phyloP scores from a whole-genome alignment of 2,797 vertebrate genomes.

The Syndactyla subalaris region DNA sequence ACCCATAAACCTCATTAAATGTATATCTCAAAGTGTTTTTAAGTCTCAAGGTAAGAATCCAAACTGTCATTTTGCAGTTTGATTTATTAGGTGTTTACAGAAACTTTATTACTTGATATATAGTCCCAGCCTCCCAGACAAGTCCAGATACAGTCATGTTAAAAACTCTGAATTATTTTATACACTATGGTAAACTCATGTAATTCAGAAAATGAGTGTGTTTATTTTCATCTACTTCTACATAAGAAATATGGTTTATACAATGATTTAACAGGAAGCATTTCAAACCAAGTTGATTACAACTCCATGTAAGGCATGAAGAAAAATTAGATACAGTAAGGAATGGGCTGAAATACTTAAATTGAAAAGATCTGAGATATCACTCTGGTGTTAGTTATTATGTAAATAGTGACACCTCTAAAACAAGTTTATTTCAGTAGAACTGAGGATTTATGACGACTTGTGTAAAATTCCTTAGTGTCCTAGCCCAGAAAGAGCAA shows the following conservation, averaged over 20 bases:
- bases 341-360: not conserved
- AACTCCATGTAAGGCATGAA: not conserved
- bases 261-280: not conserved
- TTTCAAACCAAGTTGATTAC: not conserved
- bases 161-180: not conserved
- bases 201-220: not conserved
- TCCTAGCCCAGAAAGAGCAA: not conserved
- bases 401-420: not conserved
- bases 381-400: not conserved
- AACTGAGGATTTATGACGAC: not conserved
- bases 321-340: not conserved
- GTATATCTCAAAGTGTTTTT: not conserved
- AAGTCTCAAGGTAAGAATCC: not conserved
- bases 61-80: not conserved
- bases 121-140: not conserved
- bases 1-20: not conserved
- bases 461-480: not conserved
- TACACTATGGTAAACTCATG: not conserved
- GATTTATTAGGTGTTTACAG: not conserved
- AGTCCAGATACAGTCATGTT: not conserved
- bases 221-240: not conserved
- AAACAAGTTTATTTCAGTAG: not conserved
- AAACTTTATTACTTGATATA: not conserved
- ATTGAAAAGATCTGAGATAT: not conserved
- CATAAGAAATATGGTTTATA: not conserved